These are phyloP conservation scores for Uropsilus gracilis DNA, from an alignment of 2,113 vertebrate genomes.

Conservation along the genomic window DNA sequence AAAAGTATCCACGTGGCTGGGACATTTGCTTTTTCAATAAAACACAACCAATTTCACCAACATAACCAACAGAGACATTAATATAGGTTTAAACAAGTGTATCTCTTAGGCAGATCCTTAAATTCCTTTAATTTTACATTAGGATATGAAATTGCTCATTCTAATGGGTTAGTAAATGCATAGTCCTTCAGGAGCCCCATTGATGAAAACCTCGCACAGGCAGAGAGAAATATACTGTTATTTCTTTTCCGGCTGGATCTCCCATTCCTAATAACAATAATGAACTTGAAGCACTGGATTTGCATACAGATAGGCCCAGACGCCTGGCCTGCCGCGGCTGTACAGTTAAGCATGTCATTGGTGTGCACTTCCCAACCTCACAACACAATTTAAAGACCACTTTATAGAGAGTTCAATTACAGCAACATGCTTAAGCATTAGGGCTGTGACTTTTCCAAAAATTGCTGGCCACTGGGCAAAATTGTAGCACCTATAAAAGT, in stretches of 20 bases:
- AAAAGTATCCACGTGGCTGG: not conserved
- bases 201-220: constrained; percentile 43
- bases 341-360: constrained; percentile 56
- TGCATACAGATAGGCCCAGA: constrained; percentile 73
- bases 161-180: constrained; percentile 63
- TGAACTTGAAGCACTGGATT: constrained; percentile 61
- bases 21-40: constrained; percentile 6
- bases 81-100: constrained; percentile 48
- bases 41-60: not conserved
- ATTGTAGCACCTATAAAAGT: not conserved
- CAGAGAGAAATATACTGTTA: constrained; percentile 44
- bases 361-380: constrained; percentile 40
- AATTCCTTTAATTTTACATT: constrained; percentile 69
- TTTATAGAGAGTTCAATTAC: constrained; percentile 55
- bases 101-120: constrained; percentile 64
- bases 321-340: not conserved
- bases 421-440: constrained; percentile 43
- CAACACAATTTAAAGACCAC: constrained; percentile 71
- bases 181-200: constrained; percentile 45
- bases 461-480: not conserved
- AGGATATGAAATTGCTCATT: constrained; percentile 70
- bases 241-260: constrained; percentile 54
- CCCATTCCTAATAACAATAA: constrained; percentile 69
- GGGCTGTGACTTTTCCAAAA: constrained; percentile 48
- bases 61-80: constrained; percentile 19